Base-by-base conservation (phyloP, 2,797 vertebrate genomes). In the Rhinatrema bivittatum region DNA sequence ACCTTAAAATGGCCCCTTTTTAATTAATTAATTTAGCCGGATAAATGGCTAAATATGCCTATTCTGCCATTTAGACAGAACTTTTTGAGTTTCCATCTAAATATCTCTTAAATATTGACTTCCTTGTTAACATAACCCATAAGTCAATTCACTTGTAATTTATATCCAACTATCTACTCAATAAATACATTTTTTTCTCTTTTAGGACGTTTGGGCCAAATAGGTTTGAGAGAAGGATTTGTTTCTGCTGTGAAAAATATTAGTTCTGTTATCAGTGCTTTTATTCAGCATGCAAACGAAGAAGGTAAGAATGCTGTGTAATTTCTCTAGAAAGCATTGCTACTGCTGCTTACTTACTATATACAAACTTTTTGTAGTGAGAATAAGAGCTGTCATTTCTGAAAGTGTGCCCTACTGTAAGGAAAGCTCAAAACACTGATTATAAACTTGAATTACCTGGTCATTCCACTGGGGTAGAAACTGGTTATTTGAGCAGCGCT, bases 141-240 rank as follows among this genome's bases (percentile, higher is more conserved):
- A n/a, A n/a, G n/a, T n/a, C n/a, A n/a, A n/a, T n/a, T n/a, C n/a
- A n/a, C n/a, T n/a, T n/a, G n/a, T n/a, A n/a, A n/a, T n/a, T n/a
- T n/a, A n/a, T n/a, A n/a, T n/a, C n/a, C n/a, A n/a, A n/a, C n/a
- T n/a, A n/a, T n/a, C n/a, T n/a, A n/a, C n/a, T n/a, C n/a, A 16
- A 11, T 17, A 10, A n/a, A n/a, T 25, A 16, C 9, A 10, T 2
- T 28, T 56, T 36, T 36, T 21, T 46, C 47, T 49, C 31, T 44
- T 61, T 42, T 27, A 99, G 96, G 94, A 42, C 77, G 75, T 25
- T 62, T 99, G 9, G 75, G 91, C 46, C 91, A 94, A 19, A 67
- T 90, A 59, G 94, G 93, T 41, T 68, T 97, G 45, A 94, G 86
- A 61, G 89, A 97, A 68, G 85, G 75, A 6, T 81, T 55, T 45